These are phyloP conservation scores for Eretmocerus hayati DNA, from an alignment of 2,888 invertebrate genomes.

Conservation along the genomic window DNA sequence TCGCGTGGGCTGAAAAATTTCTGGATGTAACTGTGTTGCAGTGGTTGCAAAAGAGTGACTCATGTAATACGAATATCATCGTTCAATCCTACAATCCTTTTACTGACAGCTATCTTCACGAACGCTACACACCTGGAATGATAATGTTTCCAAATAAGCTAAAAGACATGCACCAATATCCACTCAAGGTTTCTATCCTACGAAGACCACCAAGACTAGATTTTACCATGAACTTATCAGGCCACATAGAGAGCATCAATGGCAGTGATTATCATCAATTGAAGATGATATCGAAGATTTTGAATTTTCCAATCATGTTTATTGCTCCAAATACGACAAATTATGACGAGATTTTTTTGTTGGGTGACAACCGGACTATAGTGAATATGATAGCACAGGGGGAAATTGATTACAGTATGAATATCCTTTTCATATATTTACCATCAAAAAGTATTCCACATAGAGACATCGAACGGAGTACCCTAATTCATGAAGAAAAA, in stretches of 20 bases:
- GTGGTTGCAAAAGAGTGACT: neutral
- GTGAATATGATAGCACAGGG: neutral
- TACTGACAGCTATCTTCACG: neutral
- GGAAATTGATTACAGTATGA: constrained; percentile 5
- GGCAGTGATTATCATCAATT: constrained; percentile 5
- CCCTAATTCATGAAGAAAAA: constrained; percentile 1
- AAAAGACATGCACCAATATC: constrained; percentile 2
- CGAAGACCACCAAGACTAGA: neutral
- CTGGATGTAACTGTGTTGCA: constrained; percentile 8
- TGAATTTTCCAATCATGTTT: constrained; percentile 4
- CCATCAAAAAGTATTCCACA: neutral
- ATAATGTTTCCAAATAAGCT: constrained; percentile 12
- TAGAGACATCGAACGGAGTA: neutral
- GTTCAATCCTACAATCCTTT: constrained; percentile 10
- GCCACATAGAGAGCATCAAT: constrained; percentile 1
- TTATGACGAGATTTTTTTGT: constrained; percentile 5
- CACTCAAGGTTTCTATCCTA: constrained; percentile 1
- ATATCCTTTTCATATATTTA: constrained; percentile 2
- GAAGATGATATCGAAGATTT: neutral
- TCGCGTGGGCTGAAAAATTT: constrained; percentile 10
- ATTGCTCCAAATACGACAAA: neutral
- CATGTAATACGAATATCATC: neutral
- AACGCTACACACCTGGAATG: neutral
- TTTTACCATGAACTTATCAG: constrained; percentile 1
- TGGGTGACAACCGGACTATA: neutral